Base-by-base conservation (phyloP, 2,797 vertebrate species). In the Chloroceryle amazona region DNA sequence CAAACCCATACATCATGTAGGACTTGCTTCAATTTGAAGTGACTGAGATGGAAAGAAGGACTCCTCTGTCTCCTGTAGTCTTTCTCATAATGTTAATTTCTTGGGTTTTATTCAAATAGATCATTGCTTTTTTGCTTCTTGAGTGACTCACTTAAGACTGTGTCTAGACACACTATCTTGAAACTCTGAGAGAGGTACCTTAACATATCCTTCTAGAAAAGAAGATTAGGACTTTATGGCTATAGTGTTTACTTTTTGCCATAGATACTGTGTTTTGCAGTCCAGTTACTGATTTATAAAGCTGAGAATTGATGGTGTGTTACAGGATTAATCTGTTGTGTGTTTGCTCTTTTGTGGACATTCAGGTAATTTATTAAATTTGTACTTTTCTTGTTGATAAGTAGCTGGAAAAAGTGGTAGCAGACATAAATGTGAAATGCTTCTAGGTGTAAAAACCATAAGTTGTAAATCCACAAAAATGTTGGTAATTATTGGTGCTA, bases 301-400 rank as follows among this genome's bases (percentile, higher is more conserved):
- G 35, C 29, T 70, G 80, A 96, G 68, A 93, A 95, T 55, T 92
- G 70, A 63, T 66, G 33, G 39, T 46, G 33, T 78, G 92, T 90
- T 96, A 61, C 46, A 92, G 68, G 72, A 79, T 94, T 96, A 91
- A 73, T 95, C 57, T 81, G 51, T 67, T 82, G 29, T 72, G 44
- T 16, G 2, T 66, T 81, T 84, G 28, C 13, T 63, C 6, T 52
- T 57, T 83, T 76, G 60, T 57, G 46, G 39, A 75, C 49, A 47
- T 1, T 1, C 9, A 81, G 51, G 57, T 52, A 52, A 52, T 81
- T 82, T 75, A 83, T 35, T 58, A 74, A 86, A 18, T 31, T 20
- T 68, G 19, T 3, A 20, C 8, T 46, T 51, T 79, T 71, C 28
- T 92, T 70, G 20, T 29, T 52, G 54, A 62, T 60, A 94, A 84